phyloP scores from a whole-genome alignment of 2,888 invertebrate species.

The Cacoxenus indagator region DNA sequence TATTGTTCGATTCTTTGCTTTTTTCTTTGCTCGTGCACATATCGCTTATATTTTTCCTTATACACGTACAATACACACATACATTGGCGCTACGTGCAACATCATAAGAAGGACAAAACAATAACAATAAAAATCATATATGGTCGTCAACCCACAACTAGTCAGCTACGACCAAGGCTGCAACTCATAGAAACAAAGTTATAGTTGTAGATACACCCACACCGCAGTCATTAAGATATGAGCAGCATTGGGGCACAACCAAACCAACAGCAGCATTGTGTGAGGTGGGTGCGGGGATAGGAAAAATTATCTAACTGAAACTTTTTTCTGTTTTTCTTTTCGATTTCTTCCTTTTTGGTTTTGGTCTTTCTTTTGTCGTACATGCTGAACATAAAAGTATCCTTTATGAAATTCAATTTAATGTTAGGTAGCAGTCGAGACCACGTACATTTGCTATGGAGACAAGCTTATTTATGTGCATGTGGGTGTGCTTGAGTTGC shows the following conservation, averaged over 20 bases:
- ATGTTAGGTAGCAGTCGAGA: constrained; percentile 39
- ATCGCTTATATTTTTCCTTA: constrained; percentile 13
- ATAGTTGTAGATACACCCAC: constrained; percentile 11
- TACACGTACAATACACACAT: constrained; percentile 19
- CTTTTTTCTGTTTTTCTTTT: constrained; percentile 10
- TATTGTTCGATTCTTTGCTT: constrained; percentile 8
- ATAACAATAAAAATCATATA: constrained; percentile 67
- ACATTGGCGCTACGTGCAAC: constrained; percentile 39
- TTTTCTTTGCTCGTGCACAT: neutral
- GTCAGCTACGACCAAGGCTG: neutral
- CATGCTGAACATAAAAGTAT: constrained; percentile 52
- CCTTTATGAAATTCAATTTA: constrained; percentile 57
- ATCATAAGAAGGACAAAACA: constrained; percentile 64
- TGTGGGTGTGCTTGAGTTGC: neutral
- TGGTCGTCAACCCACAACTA: constrained; percentile 33
- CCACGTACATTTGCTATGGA: constrained; percentile 17
- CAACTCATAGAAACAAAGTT: neutral
- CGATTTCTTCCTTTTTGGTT: neutral
- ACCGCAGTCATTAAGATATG: constrained; percentile 18
- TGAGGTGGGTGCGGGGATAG: neutral
- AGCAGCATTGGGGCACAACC: neutral
- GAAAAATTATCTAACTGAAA: neutral
- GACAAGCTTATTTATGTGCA: neutral
- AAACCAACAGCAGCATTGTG: neutral
- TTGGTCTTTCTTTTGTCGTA: neutral